Conservation (phyloP, 2,797 vertebrate species). For the Crotalus adamanteus region DNA sequence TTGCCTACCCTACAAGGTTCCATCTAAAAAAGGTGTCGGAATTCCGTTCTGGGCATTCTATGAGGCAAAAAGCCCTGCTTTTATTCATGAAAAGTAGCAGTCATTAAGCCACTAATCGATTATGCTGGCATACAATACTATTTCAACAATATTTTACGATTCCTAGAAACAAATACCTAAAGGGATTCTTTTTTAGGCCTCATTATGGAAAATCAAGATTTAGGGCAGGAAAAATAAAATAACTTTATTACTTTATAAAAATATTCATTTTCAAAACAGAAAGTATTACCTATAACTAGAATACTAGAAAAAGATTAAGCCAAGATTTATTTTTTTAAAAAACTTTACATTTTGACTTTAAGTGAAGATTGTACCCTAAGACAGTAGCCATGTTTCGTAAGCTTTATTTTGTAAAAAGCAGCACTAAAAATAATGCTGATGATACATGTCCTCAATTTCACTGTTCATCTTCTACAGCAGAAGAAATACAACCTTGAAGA, state of each 20-base stretch:
- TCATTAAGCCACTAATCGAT: background rate
- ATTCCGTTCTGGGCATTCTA: no score
- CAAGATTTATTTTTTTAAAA: background rate
- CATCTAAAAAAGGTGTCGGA: no score
- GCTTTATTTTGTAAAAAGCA: background rate
- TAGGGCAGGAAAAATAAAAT: background rate
- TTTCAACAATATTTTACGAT: background rate
- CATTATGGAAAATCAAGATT: background rate
- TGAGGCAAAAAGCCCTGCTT: no score
- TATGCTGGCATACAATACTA: background rate
- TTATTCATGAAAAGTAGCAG: background rate
- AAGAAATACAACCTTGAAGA: background rate
- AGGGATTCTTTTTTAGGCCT: background rate
- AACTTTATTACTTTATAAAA: background rate
- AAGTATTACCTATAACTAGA: background rate
- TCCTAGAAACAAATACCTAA: background rate
- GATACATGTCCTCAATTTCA: background rate
- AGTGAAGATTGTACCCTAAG: background rate
- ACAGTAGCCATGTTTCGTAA: background rate
- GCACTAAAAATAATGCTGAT: background rate
- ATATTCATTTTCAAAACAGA: background rate
- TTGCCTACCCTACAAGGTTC: no score
- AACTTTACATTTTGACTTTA: background rate
- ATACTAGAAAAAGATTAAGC: background rate
- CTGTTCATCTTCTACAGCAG: background rate